Conservation (phyloP, 2,113 vertebrate species). For the Mixornis gularis region DNA sequence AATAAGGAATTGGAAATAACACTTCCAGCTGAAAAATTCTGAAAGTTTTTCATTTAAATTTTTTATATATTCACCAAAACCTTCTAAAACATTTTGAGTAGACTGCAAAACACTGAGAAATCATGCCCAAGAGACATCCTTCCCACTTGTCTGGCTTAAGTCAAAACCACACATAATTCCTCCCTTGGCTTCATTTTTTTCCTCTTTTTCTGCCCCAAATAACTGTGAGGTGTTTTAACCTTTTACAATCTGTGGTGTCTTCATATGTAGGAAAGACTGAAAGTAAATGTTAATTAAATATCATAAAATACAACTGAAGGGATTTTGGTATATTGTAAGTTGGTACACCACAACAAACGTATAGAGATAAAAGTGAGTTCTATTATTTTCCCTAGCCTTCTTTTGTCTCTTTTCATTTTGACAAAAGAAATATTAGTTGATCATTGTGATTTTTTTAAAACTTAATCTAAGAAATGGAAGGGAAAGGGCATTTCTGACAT, state of each 20-base stretch:
- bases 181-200: not conserved
- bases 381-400: not conserved
- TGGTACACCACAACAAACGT: not conserved
- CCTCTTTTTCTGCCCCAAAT: not conserved
- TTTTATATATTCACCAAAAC: not conserved
- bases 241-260: not conserved
- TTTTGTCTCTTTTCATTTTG: not conserved
- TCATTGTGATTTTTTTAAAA: not conserved
- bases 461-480: not conserved
- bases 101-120: not conserved
- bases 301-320: not conserved
- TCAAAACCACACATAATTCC: not conserved
- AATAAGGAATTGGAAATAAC: not conserved
- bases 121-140: not conserved
- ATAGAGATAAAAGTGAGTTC: not conserved
- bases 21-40: not conserved
- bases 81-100: not conserved
- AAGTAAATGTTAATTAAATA: not conserved
- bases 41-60: not conserved
- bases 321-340: not conserved
- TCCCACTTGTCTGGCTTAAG: not conserved
- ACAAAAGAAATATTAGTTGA: not conserved
- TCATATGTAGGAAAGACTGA: not conserved
- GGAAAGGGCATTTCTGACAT: not conserved
- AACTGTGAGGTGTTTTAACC: not conserved